A percentile compares a stretch with the other conserved stretches of the same genome.
Evolutionary conservation across 2,888 invertebrate genomes (phyloP).

Genomic region (Cheilosia impressa): DNA sequence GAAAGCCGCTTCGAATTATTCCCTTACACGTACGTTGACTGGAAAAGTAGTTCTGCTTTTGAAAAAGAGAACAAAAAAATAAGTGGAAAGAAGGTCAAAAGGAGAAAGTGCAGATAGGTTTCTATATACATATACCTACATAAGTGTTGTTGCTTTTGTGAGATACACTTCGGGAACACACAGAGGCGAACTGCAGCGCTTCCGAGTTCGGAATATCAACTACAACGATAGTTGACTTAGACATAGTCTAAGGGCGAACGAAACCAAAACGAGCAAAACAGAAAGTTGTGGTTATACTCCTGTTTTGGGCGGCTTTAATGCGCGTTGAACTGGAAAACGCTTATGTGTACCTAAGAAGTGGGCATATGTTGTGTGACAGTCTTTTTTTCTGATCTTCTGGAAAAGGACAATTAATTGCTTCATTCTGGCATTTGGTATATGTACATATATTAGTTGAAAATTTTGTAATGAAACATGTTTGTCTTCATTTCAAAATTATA

Average conservation of each 20-base stretch:
- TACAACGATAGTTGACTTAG: slow-evolving; percentile 21
- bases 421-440: not conserved
- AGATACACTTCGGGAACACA: not conserved
- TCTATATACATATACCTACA: slow-evolving; percentile 1
- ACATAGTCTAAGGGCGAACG: not conserved
- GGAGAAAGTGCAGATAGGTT: slow-evolving; percentile 26
- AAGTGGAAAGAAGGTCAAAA: slow-evolving; percentile 10
- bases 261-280: slow-evolving; percentile 6
- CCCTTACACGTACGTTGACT: not conserved
- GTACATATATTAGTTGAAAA: not conserved
- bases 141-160: slow-evolving; percentile 17
- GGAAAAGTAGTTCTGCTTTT: slow-evolving; percentile 6
- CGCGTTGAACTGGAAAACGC: slow-evolving; percentile 43
- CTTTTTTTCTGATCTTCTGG: not conserved
- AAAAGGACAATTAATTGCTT: slow-evolving; percentile 16
- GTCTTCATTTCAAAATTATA: too few species aligned
- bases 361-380: not conserved
- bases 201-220: slow-evolving; percentile 1
- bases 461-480: not conserved
- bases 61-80: not conserved
- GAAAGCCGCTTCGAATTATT: slow-evolving; percentile 18
- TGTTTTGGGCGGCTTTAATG: slow-evolving; percentile 29
- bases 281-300: not conserved
- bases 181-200: slow-evolving; percentile 26
- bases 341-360: slow-evolving; percentile 8